phyloP scores from a whole-genome alignment of 2,113 vertebrate species.

The Haemorhous mexicanus region DNA sequence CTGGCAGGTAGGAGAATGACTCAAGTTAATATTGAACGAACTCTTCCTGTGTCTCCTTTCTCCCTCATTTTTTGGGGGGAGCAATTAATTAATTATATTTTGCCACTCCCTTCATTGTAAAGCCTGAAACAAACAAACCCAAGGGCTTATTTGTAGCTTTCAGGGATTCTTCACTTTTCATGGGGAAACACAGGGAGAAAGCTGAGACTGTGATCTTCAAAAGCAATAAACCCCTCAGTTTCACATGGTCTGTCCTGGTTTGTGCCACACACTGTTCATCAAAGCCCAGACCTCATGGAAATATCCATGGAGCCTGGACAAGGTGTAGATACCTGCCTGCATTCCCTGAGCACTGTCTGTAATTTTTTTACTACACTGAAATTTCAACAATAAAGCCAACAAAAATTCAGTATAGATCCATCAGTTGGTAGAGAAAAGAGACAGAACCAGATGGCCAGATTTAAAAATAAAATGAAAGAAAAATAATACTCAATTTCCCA shows the following conservation, averaged over 20 bases:
- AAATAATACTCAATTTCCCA: not conserved
- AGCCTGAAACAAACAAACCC: not conserved
- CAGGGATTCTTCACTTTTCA: not conserved
- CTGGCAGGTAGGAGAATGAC: not conserved
- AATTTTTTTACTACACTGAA: not conserved
- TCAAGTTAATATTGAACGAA: not conserved
- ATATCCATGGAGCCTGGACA: not conserved
- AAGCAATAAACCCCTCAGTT: not conserved
- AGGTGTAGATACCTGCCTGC: not conserved
- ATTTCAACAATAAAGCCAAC: not conserved
- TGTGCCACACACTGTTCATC: not conserved
- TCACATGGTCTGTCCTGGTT: not conserved
- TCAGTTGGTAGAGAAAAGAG: not conserved
- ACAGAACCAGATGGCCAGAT: not conserved
- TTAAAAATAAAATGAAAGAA: not conserved
- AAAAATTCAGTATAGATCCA: not conserved
- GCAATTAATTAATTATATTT: not conserved
- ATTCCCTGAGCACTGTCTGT: not conserved
- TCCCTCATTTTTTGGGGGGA: not conserved
- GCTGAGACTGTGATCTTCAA: not conserved
- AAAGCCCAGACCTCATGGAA: not conserved
- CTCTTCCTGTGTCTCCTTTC: not conserved
- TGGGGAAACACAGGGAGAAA: accelerated
- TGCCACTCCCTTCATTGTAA: not conserved
- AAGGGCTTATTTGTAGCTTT: not conserved